Conservation (phyloP, 2,113 vertebrate species). For the Salvator merianae region DNA sequence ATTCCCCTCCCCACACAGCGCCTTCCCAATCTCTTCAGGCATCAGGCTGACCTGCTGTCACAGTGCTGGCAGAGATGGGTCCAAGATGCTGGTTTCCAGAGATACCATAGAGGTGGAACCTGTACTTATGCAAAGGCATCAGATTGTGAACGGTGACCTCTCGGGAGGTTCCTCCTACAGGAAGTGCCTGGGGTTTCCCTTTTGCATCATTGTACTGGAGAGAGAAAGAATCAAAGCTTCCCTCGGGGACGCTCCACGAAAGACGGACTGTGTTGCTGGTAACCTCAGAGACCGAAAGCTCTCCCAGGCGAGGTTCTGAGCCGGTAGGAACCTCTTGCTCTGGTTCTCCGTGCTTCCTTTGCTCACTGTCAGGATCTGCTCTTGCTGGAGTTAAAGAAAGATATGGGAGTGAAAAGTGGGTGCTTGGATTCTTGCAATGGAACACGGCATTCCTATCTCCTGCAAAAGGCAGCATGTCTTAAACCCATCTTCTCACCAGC, state of each 20-base stretch:
- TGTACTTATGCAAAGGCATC: conserved; percentile 64
- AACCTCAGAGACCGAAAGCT: neutral
- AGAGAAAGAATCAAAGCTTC: conserved; percentile 28
- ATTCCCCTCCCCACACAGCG: too few species aligned
- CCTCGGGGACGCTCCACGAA: neutral
- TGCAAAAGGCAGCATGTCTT: too few species aligned
- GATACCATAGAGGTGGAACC: conserved; percentile 64
- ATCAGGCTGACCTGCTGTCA: conserved; percentile 61
- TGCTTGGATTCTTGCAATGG: too few species aligned
- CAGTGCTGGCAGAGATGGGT: conserved; percentile 55
- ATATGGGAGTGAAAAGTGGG: neutral
- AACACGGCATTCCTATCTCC: too few species aligned
- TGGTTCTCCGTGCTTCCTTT: neutral
- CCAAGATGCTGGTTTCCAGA: conserved; percentile 40
- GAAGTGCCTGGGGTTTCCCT: conserved; percentile 18
- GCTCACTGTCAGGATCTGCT: neutral
- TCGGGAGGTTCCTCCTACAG: neutral
- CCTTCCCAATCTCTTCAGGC: neutral
- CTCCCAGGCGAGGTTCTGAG: neutral
- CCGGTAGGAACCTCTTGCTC: neutral
- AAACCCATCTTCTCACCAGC: too few species aligned
- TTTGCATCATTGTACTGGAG: conserved; percentile 7
- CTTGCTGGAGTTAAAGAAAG: neutral
- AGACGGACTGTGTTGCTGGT: neutral
- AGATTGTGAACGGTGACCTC: conserved; percentile 41